A percentile compares a stretch with the other conserved stretches of the same genome.
phyloP scores from a whole-genome alignment of 2,797 vertebrate genomes.

The Caiman crocodilus region DNA sequence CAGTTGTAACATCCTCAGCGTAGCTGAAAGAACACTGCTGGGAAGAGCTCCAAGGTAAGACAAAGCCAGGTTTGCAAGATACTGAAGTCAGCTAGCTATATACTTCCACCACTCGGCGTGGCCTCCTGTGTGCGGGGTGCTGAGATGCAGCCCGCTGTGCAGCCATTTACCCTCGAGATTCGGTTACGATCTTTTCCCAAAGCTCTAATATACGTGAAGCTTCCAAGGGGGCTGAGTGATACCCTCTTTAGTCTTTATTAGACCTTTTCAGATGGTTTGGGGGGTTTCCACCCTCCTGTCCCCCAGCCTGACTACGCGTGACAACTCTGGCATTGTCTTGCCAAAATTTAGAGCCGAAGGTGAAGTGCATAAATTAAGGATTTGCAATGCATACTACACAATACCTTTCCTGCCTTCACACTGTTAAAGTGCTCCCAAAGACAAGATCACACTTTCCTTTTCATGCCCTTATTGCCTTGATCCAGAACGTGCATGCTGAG shows the following conservation, averaged over 20 bases:
- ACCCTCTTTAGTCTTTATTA: constrained; percentile 53
- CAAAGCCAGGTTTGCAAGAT: constrained; percentile 75
- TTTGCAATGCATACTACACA: constrained; percentile 21
- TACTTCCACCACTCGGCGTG: constrained; percentile 55
- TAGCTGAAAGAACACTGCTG: constrained; percentile 62
- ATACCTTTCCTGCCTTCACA: constrained; percentile 61
- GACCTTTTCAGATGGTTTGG: constrained; percentile 20
- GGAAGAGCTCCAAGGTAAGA: constrained; percentile 68
- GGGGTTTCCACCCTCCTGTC: constrained; percentile 59
- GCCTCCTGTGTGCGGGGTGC: neutral
- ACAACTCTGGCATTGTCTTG: constrained; percentile 61
- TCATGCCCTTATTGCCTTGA: constrained; percentile 67
- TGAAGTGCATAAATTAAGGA: constrained; percentile 58
- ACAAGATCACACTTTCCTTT: constrained; percentile 63
- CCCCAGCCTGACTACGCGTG: constrained; percentile 41
- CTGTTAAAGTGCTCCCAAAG: constrained; percentile 64
- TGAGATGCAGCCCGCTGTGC: neutral
- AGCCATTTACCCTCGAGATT: constrained; percentile 53
- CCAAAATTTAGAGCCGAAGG: constrained; percentile 40
- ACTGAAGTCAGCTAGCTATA: constrained; percentile 65
- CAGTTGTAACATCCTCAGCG: constrained; percentile 72
- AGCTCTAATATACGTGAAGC: constrained; percentile 57
- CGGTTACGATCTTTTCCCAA: constrained; percentile 64
- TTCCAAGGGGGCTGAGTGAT: constrained; percentile 68
- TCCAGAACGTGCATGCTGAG: constrained; percentile 61